These are phyloP conservation scores for Colletes collaris DNA, from an alignment of 2,888 invertebrate genomes.

Conservation along the genomic window DNA sequence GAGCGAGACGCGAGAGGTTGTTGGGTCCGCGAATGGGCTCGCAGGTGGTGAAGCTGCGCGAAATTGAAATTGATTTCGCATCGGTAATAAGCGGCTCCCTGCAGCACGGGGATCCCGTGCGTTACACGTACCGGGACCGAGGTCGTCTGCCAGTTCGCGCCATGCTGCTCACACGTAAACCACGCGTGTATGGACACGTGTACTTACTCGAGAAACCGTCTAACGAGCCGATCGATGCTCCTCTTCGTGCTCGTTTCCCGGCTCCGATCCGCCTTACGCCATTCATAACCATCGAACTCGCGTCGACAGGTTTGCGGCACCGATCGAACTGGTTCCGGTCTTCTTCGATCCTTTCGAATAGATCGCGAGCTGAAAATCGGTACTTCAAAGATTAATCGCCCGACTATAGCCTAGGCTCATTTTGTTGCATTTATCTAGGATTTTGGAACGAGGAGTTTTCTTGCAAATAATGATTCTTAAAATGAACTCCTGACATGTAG, in stretches of 20 bases:
- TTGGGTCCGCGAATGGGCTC: conserved; percentile 51
- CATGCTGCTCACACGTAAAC: conserved; percentile 30
- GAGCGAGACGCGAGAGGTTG: conserved; percentile 29
- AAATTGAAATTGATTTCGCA: conserved; percentile 78
- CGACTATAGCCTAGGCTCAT: no score
- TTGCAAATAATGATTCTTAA: no score
- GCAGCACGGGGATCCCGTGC: conserved; percentile 44
- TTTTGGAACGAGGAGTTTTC: no score
- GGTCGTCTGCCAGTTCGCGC: conserved; percentile 50
- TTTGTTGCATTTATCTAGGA: no score
- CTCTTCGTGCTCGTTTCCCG: conserved; percentile 37
- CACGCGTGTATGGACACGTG: conserved; percentile 30
- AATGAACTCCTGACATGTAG: no score
- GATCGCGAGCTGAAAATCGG: neutral
- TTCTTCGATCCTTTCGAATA: neutral
- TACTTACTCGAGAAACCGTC: conserved; percentile 24
- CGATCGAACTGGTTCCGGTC: neutral
- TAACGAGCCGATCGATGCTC: conserved; percentile 60
- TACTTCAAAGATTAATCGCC: neutral
- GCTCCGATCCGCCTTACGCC: conserved; percentile 27
- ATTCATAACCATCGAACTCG: conserved; percentile 43
- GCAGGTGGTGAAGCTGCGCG: conserved; percentile 68
- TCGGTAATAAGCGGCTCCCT: conserved; percentile 71
- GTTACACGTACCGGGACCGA: conserved; percentile 49
- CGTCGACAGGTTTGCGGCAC: conserved; percentile 14